Percentiles rank a stretch among this genome's conserved stretches.
phyloP scores from a whole-genome alignment of 1,140 invertebrate genomes.

The Druon quercuslanigerum region DNA sequence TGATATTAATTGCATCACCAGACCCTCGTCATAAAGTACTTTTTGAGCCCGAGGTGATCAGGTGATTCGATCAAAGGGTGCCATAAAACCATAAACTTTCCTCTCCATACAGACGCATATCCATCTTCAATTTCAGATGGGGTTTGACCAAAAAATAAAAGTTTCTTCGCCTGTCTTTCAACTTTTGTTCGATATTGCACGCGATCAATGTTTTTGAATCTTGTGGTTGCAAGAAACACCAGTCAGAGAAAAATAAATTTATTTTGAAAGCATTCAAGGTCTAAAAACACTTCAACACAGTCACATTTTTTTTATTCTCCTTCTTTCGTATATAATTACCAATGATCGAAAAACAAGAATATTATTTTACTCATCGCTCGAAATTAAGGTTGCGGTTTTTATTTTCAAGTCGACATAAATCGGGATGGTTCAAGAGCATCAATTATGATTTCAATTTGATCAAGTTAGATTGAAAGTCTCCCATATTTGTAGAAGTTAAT shows the following conservation, averaged over 20 bases:
- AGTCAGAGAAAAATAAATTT: slow-evolving; percentile 9
- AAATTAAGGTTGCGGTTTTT: background rate
- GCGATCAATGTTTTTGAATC: slow-evolving; percentile 4
- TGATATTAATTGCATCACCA: too few species aligned
- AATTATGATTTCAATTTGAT: background rate
- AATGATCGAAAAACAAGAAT: too few species aligned
- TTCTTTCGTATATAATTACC: too few species aligned
- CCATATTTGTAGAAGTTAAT: slow-evolving; percentile 9
- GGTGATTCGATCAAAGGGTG: slow-evolving; percentile 19
- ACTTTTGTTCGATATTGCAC: slow-evolving; percentile 20
- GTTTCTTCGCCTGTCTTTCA: background rate
- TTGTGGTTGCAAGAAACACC: background rate
- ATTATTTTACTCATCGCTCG: too few species aligned
- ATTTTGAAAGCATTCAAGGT: background rate
- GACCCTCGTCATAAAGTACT: background rate
- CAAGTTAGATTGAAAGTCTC: background rate
- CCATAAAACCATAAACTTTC: slow-evolving; percentile 30
- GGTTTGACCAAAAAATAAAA: slow-evolving; percentile 20
- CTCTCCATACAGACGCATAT: background rate
- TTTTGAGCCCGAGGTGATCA: background rate
- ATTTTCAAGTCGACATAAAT: background rate
- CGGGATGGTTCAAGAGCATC: background rate
- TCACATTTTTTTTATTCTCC: too few species aligned
- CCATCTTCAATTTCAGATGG: slow-evolving; percentile 25
- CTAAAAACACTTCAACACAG: background rate